Percentiles rank a stretch among this genome's conserved stretches.
Evolutionary conservation across 2,797 vertebrate species (phyloP).

Genomic region (Coluber constrictor): DNA sequence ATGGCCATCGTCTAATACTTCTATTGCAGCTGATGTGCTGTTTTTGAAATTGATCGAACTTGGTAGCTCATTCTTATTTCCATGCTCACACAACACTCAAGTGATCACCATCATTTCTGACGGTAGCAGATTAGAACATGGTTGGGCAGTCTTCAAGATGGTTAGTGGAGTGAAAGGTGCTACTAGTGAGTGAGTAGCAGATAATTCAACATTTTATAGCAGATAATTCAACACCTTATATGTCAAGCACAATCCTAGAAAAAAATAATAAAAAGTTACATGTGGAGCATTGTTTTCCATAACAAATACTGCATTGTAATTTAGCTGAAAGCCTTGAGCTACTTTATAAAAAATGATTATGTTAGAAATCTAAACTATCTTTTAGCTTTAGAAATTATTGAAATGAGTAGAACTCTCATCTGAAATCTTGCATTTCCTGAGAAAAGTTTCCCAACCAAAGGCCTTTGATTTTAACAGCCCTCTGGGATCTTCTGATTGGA

Average conservation of each 20-base stretch:
- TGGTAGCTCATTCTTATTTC: not conserved
- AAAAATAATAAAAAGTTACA: not conserved
- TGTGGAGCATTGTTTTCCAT: not conserved
- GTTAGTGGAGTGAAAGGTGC: not conserved
- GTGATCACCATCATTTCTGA: not conserved
- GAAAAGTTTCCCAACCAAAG: not conserved
- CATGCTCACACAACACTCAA: not conserved
- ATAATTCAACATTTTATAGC: not conserved
- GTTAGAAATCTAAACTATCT: not conserved
- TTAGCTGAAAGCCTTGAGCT: not conserved
- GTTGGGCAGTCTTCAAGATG: not conserved
- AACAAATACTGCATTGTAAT: not conserved
- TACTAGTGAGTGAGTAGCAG: not conserved
- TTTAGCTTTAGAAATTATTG: not conserved
- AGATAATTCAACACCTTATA: not conserved
- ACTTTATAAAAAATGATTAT: not conserved
- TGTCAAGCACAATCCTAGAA: not conserved
- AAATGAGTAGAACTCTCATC: not conserved
- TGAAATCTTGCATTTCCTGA: not conserved
- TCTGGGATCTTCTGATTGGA: not conserved
- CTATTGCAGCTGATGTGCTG: not conserved
- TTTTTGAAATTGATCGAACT: not conserved
- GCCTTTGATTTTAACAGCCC: not conserved
- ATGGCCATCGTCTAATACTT: not conserved
- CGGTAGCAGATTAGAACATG: not conserved